phyloP scores from a whole-genome alignment of 1,140 invertebrate genomes.

The Ceratoteleas bidentatus region DNA sequence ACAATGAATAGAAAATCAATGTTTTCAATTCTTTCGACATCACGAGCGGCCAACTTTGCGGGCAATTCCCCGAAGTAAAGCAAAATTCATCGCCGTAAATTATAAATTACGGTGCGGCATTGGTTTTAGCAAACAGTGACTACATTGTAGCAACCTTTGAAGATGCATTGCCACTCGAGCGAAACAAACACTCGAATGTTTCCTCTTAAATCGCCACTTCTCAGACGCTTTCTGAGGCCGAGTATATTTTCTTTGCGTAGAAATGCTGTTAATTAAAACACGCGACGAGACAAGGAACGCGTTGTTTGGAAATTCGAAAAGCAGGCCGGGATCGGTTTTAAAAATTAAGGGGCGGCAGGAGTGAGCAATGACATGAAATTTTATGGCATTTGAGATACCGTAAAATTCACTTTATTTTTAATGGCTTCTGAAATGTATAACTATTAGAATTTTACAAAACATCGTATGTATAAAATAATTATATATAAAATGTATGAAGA shows the following conservation, averaged over 20 bases:
- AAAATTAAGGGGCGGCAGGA: background rate
- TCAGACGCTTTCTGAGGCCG: background rate
- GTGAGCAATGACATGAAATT: background rate
- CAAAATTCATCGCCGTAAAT: constrained; percentile 22
- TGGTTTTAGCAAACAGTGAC: constrained; percentile 55
- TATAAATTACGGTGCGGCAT: constrained; percentile 47
- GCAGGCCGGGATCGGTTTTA: background rate
- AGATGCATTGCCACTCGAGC: constrained; percentile 29
- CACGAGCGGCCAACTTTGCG: constrained; percentile 6
- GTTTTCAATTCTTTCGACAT: constrained; percentile 31
- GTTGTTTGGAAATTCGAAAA: constrained; percentile 13
- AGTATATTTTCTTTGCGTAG: constrained; percentile 27
- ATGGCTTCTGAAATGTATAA: too few relatives aligned
- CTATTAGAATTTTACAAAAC: too few relatives aligned
- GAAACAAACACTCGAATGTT: constrained; percentile 54
- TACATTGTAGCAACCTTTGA: constrained; percentile 46
- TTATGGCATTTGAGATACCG: too few relatives aligned
- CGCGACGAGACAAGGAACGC: background rate
- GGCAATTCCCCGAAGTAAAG: constrained; percentile 14
- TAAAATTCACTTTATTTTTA: too few relatives aligned
- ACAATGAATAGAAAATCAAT: constrained; percentile 60
- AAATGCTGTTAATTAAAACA: constrained; percentile 36
- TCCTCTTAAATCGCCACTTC: constrained; percentile 1
- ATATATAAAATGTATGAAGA: too few relatives aligned
- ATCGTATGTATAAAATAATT: constrained; percentile 1